phyloP scores from a whole-genome alignment of 2,113 vertebrate genomes.

The Scopus umbretta region DNA sequence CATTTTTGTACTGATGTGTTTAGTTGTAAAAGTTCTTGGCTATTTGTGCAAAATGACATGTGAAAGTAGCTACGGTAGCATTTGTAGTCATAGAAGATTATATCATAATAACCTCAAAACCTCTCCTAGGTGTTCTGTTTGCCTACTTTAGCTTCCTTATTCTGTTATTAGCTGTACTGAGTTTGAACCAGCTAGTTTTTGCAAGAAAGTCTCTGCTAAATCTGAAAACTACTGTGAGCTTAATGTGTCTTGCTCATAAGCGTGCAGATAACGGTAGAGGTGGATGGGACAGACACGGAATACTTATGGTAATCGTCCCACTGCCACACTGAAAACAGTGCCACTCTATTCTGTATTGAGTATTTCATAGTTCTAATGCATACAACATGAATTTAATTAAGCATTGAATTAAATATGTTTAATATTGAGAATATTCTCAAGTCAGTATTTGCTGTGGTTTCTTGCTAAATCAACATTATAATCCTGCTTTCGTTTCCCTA shows the following conservation, averaged over 20 bases:
- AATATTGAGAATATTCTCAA: slow-evolving; percentile 7
- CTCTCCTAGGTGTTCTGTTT: background rate
- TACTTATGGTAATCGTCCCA: background rate
- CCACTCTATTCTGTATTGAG: background rate
- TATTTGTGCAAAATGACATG: background rate
- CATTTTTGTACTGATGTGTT: background rate
- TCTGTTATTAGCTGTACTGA: background rate
- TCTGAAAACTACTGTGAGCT: background rate
- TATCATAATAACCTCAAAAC: background rate
- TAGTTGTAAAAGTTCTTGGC: rapidly evolving
- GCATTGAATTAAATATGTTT: slow-evolving; percentile 13
- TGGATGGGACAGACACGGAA: background rate
- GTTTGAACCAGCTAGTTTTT: background rate
- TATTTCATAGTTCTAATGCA: background rate
- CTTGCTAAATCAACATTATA: slow-evolving; percentile 59
- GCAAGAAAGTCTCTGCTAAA: background rate
- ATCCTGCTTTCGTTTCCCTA: slow-evolving; percentile 61
- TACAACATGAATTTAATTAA: background rate
- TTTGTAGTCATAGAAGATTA: background rate
- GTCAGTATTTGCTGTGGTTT: slow-evolving; percentile 30
- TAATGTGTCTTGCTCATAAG: background rate
- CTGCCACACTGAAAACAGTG: background rate
- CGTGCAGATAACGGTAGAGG: background rate
- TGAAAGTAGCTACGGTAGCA: background rate
- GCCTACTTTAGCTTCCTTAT: background rate